A percentile compares a stretch with the other conserved stretches of the same genome.
These are phyloP conservation scores for Danionella cerebrum DNA, from an alignment of 2,113 vertebrate species.

Conservation along the genomic window DNA sequence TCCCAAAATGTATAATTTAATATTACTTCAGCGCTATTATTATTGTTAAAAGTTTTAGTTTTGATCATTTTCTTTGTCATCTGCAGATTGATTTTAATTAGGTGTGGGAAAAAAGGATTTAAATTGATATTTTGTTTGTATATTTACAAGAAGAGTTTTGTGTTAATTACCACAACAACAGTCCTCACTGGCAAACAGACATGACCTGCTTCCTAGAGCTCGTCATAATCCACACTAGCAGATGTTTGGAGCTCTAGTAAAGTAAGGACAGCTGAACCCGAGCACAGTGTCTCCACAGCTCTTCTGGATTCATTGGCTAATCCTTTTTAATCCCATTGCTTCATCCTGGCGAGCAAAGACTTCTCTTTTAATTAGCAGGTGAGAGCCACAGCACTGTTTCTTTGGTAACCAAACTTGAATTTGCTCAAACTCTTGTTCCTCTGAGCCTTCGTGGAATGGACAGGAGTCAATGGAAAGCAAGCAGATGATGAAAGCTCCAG, in stretches of 20 bases:
- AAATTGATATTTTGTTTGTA: no score
- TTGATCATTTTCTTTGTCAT: no score
- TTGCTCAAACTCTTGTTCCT: background rate
- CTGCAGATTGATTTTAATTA: no score
- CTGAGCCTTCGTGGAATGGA: background rate
- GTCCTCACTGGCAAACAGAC: no score
- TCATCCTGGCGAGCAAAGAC: background rate
- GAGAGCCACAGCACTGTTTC: background rate
- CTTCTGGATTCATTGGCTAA: background rate
- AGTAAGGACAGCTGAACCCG: background rate
- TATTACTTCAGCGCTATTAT: no score
- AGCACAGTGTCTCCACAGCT: background rate
- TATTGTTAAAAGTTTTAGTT: no score
- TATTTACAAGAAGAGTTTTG: background rate
- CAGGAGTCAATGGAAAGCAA: background rate
- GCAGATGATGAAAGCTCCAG: background rate
- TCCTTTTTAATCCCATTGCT: background rate
- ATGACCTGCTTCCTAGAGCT: background rate
- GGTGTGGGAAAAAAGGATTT: no score
- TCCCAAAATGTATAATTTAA: no score
- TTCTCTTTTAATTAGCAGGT: slow-evolving; percentile 7
- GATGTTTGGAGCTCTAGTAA: background rate
- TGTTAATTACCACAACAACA: no score
- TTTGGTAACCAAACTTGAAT: slow-evolving; percentile 18
- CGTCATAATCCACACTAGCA: background rate